A percentile compares a stretch with the other conserved stretches of the same genome.
Evolutionary conservation across 2,113 vertebrate species (phyloP).

Genomic region (Antigone vipio): DNA sequence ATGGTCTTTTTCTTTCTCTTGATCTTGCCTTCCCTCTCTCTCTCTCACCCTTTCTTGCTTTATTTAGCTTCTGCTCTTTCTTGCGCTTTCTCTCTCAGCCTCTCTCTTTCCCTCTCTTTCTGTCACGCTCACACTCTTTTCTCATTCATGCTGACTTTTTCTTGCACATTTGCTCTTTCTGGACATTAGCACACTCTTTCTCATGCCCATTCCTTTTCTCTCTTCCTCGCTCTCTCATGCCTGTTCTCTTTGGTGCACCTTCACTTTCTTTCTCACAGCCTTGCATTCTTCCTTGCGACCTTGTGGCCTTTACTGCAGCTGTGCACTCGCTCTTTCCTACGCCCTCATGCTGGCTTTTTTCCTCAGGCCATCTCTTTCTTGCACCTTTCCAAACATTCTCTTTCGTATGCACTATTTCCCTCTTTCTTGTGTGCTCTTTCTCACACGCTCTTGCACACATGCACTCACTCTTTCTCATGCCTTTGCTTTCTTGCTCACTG

Average conservation of each 20-base stretch:
- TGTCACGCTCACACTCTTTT: neutral
- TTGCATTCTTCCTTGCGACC: neutral
- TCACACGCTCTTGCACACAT: neutral
- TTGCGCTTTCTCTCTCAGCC: neutral
- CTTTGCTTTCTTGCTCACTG: neutral
- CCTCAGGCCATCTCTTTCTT: neutral
- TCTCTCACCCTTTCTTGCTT: neutral
- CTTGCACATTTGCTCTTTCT: neutral
- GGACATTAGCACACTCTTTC: neutral
- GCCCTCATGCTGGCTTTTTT: neutral
- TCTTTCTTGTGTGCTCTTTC: neutral
- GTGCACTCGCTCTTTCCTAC: fast-evolving
- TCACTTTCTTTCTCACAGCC: neutral
- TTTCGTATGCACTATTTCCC: neutral
- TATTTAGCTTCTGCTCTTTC: neutral
- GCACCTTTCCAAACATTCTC: neutral
- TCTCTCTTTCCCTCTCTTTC: too few species aligned
- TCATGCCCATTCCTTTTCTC: neutral
- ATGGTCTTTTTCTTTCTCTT: neutral
- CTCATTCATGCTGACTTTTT: neutral
- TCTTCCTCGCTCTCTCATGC: neutral
- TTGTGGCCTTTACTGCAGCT: neutral
- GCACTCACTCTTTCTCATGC: neutral
- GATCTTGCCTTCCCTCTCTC: too few species aligned
- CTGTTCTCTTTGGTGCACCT: neutral